Evolutionary conservation across 2,888 invertebrate species (phyloP), one percentile per base, ranked within the genome.

Genomic region (Mycalesis mineus): DNA sequence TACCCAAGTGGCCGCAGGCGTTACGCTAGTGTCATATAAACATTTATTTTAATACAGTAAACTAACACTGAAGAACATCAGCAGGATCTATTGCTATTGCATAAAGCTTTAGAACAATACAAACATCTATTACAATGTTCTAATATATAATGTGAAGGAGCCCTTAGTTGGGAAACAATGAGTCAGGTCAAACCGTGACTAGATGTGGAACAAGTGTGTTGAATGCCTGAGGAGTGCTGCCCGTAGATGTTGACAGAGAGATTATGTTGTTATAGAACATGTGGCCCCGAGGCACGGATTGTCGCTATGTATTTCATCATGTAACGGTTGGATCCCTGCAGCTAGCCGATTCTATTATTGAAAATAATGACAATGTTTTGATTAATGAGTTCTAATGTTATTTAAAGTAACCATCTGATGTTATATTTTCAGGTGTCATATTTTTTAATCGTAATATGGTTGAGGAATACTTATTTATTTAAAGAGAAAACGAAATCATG

Each of bases 161-260:
- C 47, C 47, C 33, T 15, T 57, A 55, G 50, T 58, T 60, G 54
- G 57, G 57, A 57, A 62, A 62, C 63, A 58, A 64, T 60, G 48
- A 57, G 61, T 60, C 62, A 55, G 57, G 58, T 52, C 45, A 49
- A 53, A 61, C 59, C 63, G 65, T 67, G 65, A 67, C 65, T 64
- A 22, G 60, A 64, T 49, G 45, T 57, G 53, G 53, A 52, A 49
- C 60, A 60, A 63, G 61, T 66, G 58, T 55, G 55, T 48, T 29
- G 55, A 41, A 54, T 55, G 42, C 57, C 40, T 52, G 31, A 47
- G 60, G 60, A 58, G 53, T 61, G 58, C 40, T 22, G 52, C 52
- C 45, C 31, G n/a, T 45, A 45, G 52, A 58, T 44, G 39, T 53
- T 49, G 55, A 61, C 47, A 28, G 50, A 53, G 45, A 55, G 57